Conservation (phyloP, 2,797 vertebrate species). For the Adrianichthys oophorus region DNA sequence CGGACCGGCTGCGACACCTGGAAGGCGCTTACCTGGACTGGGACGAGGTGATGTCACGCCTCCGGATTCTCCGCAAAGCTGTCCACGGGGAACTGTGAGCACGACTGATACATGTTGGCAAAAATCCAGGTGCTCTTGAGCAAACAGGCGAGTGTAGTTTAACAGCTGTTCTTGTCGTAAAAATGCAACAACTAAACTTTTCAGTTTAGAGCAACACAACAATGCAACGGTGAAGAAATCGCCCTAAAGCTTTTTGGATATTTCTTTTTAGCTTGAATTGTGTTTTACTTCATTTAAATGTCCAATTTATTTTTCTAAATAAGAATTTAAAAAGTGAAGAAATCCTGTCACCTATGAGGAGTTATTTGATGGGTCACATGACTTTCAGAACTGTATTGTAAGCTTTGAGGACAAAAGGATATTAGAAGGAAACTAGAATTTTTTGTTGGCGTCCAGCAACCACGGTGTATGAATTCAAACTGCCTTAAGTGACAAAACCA, state of each 20-base stretch:
- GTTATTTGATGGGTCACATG: no score
- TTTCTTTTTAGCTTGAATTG: neutral
- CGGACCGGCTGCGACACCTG: constrained; percentile 76
- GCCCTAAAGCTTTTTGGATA: neutral
- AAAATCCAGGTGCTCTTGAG: no score
- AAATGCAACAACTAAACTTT: constrained; percentile 9
- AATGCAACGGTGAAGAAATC: constrained; percentile 29
- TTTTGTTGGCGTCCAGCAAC: no score
- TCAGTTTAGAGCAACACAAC: constrained; percentile 28
- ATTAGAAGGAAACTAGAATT: no score
- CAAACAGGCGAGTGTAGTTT: neutral
- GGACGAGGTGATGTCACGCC: constrained; percentile 93
- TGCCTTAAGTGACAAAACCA: no score
- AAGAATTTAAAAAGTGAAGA: no score
- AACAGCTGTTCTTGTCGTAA: constrained; percentile 8
- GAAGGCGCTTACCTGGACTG: constrained; percentile 95
- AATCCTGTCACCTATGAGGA: no score
- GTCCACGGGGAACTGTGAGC: constrained; percentile 62
- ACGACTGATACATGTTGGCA: no score
- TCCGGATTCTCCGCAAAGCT: constrained; percentile 78
- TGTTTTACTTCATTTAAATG: neutral
- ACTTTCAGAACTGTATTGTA: no score
- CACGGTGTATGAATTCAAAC: no score
- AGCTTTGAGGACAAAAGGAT: no score
- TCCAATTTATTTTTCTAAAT: neutral